A percentile compares a stretch with the other conserved stretches of the same genome.
Evolutionary conservation across 2,113 vertebrate genomes (phyloP).

Genomic region (Brienomyrus longianalis): DNA sequence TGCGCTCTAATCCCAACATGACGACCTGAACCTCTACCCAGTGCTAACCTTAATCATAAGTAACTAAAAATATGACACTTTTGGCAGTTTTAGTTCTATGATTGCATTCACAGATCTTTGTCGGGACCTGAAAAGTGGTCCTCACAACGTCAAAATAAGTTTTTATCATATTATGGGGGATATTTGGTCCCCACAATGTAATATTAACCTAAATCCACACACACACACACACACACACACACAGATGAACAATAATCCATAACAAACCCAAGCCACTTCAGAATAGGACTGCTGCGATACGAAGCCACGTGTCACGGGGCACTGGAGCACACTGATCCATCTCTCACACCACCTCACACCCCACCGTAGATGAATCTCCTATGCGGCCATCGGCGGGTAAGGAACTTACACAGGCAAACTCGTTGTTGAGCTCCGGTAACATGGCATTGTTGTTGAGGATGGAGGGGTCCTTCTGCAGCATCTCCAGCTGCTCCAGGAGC

Average conservation of each 20-base stretch:
- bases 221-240: neutral
- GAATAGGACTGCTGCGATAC: neutral
- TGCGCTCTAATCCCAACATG: too few species aligned
- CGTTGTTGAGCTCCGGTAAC: slow-evolving; percentile 78
- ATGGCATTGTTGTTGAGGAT: slow-evolving; percentile 73
- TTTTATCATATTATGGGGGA: too few species aligned
- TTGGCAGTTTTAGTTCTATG: too few species aligned
- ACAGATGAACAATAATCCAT: neutral
- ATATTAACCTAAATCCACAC: too few species aligned
- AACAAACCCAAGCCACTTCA: neutral
- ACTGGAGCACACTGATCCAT: neutral
- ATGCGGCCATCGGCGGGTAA: neutral
- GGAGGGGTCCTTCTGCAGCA: slow-evolving; percentile 75
- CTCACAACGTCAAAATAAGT: too few species aligned
- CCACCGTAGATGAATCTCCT: neutral
- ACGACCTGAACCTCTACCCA: too few species aligned
- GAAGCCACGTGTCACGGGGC: neutral
- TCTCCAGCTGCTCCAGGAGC: slow-evolving; percentile 74
- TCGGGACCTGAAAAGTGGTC: too few species aligned
- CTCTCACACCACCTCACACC: neutral
- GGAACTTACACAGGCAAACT: slow-evolving; percentile 79
- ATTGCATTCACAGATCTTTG: too few species aligned
- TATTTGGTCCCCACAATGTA: too few species aligned
- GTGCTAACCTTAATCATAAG: too few species aligned
- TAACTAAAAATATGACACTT: too few species aligned